Evolutionary conservation across 2,797 vertebrate genomes (phyloP), one percentile per base, ranked within the genome.

Genomic region (Decapterus maruadsi): DNA sequence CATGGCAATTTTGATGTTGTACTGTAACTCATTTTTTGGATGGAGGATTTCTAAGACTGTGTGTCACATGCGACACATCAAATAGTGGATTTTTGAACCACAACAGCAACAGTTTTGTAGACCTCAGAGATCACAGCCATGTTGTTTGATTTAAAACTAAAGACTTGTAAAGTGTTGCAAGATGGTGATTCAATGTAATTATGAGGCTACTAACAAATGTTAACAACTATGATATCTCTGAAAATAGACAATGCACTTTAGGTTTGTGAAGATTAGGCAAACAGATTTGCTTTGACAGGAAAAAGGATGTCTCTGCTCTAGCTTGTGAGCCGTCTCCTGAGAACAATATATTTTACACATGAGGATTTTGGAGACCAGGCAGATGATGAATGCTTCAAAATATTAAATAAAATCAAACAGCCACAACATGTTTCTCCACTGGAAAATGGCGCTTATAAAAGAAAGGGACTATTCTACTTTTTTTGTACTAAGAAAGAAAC

Each of bases 401-500:
- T 84, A 85, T 89, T 87, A 86, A 85, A 88, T 77, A 78, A 89
- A 88, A 77, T 82, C 61, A 72, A 76, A 77, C 76, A 38, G 66
- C 74, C 75, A 62, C 46, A 76, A 68, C 8, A 51, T 61, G 77
- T 84, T 77, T 75, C 78, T 86, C 72, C 76, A 83, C 51, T 82
- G 75, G 80, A 78, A 83, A 83, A 75, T 54, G 68, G 72, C 78
- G 63, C 55, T 42, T 53, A 69, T 40, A 65, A 87, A 83, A 82
- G 70, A 81, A 83, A 78, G 59, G 12, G 62, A 65, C 72, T 59
- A 38, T 81, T 81, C 53, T 79, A 31, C 36, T 57, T 56, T 74
- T 81, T 81, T 80, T 78, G 66, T 69, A 42, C 82, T 79, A 67
- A 86, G 89, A 81, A 86, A 89, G 83, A 90, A 94, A 90, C 92